Conservation (phyloP, 2,113 vertebrate genomes). For the Dasyurus viverrinus region DNA sequence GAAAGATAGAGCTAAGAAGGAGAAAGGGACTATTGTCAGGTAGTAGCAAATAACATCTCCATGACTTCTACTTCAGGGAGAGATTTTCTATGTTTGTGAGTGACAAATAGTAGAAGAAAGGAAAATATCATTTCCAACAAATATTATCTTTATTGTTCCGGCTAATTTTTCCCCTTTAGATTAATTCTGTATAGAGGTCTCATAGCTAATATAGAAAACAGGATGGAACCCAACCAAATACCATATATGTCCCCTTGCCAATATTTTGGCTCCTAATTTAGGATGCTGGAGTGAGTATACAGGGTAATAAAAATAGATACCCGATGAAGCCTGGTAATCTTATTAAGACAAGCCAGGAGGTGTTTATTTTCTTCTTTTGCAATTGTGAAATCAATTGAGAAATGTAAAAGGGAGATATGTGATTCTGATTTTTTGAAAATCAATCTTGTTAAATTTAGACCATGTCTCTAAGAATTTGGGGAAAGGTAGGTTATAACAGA, state of each 20-base stretch:
- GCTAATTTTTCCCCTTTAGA: constrained; percentile 74
- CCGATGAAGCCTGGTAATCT: constrained; percentile 39
- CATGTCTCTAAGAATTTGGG: background rate
- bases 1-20: accelerated
- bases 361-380: constrained; percentile 45
- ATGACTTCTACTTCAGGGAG: constrained; percentile 36
- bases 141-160: constrained; percentile 80
- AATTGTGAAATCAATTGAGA: constrained; percentile 60
- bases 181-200: constrained; percentile 67
- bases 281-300: background rate
- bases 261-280: constrained; percentile 47
- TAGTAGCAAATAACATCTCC: constrained; percentile 53
- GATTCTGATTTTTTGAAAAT: constrained; percentile 5
- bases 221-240: constrained; percentile 52
- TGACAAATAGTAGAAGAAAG: constrained; percentile 76
- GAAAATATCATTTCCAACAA: constrained; percentile 80
- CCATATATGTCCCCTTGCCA: constrained; percentile 44
- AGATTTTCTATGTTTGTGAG: constrained; percentile 57
- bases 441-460: constrained; percentile 31
- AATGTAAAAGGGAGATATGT: background rate
- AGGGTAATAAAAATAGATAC: constrained; percentile 51
- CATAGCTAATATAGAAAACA: constrained; percentile 61
- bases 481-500: background rate
- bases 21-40: background rate
- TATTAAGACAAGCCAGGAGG: constrained; percentile 58